A percentile compares a stretch with the other conserved stretches of the same genome.
phyloP scores from a whole-genome alignment of 2,113 vertebrate genomes.

The Calyptomena viridis region DNA sequence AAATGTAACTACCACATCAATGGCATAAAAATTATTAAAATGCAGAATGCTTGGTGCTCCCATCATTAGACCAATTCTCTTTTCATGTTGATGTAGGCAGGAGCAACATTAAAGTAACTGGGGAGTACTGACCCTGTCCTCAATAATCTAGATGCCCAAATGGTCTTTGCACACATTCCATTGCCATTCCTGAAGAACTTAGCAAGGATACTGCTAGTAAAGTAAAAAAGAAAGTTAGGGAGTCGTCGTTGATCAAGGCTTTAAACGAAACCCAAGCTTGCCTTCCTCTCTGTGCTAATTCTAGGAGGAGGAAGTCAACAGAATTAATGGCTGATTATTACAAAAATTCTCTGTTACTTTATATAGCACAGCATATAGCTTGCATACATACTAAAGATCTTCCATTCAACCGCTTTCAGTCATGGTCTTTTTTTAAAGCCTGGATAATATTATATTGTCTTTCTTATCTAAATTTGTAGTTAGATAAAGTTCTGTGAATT shows the following conservation, averaged over 20 bases:
- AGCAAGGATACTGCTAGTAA: neutral
- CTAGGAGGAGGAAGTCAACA: slow-evolving; percentile 10
- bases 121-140: neutral
- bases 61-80: neutral
- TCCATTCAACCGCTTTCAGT: neutral
- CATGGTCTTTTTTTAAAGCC: neutral
- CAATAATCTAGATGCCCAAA: neutral
- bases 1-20: neutral
- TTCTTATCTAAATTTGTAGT: neutral
- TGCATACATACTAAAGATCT: neutral
- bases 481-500: neutral
- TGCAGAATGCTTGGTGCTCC: neutral
- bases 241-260: neutral
- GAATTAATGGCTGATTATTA: neutral
- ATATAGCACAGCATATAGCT: neutral
- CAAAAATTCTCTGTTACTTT: slow-evolving; percentile 8
- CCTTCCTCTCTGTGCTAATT: slow-evolving; percentile 17
- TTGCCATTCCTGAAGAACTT: neutral
- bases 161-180: neutral
- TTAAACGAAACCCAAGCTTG: neutral
- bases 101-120: neutral
- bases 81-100: neutral
- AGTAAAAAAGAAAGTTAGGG: neutral
- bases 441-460: neutral
- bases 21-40: neutral